These are phyloP conservation scores for Podarcis muralis DNA, from an alignment of 2,113 vertebrate species.

Conservation along the genomic window DNA sequence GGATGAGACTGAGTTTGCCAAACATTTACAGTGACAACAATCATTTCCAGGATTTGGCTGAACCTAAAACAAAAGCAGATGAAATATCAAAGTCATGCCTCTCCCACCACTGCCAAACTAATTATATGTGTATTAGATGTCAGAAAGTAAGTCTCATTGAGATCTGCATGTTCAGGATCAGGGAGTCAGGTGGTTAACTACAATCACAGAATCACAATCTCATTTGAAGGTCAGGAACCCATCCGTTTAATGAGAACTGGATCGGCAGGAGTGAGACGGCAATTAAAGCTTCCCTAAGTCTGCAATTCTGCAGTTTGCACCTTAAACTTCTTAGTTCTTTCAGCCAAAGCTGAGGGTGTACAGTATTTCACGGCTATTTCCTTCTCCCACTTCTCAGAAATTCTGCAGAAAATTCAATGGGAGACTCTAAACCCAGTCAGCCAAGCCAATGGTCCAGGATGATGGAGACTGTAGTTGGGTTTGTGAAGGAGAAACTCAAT, in stretches of 20 bases:
- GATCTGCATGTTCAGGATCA: neutral
- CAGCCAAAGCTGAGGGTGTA: neutral
- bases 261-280: neutral
- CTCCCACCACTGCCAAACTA: neutral
- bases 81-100: neutral
- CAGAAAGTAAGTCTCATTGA: neutral
- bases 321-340: neutral
- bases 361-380: neutral
- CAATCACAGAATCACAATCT: neutral
- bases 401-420: neutral
- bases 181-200: conserved; percentile 8
- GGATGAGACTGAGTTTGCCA: conserved; percentile 2
- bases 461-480: no score
- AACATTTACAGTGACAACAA: conserved; percentile 3
- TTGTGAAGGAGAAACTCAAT: no score
- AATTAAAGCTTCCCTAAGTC: neutral
- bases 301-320: neutral
- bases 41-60: neutral
- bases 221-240: conserved; percentile 11
- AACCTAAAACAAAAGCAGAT: neutral
- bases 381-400: neutral
- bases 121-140: neutral
- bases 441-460: no score
- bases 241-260: neutral
- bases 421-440: no score